Evolutionary conservation across 2,797 vertebrate species (phyloP), one percentile per base, ranked within the genome.

Genomic region (Acrossocheilus fasciatus): DNA sequence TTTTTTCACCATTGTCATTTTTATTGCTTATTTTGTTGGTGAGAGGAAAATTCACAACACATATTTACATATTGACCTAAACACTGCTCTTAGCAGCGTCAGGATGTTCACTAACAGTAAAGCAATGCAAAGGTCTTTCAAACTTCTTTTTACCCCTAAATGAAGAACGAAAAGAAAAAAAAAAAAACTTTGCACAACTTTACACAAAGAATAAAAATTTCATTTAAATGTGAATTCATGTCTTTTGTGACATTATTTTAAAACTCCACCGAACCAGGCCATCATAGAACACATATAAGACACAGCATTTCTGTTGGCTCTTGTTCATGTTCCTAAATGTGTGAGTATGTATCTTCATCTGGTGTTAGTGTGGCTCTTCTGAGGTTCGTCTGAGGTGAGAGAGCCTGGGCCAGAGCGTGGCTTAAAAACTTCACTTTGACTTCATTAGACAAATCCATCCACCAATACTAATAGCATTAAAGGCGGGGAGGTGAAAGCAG

Each of bases 361-460:
- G 47, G 18, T 9, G 4, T 69, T 47, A 45, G n/a, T 30, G 43
- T 30, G 17, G 45, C 26, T 81, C 20, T 47, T 39, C 45, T 59
- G 6, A 34, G 59, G 70, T 81, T 14, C 14, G 15, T 81, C 39
- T 26, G 34, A 82, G 45, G 68, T 54, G 66, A 76, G 59, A 62
- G 66, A 57, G 76, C 50, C 39, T 54, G 87, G 82, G 82, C 73
- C 72, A 72, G 86, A 78, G 30, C 26, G 11, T 70, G 69, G 43
- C 80, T 80, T 83, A 84, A 66, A 81, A 93, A 95, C 95, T 95
- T 95, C 92, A 91, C 90, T 84, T 91, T 93, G 95, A 96, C 95
- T 96, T 96, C 95, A 95, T 96, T 95, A 95, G 94, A 94, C 88
- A 95, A 95, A 96, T 96, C 93, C 93, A 91, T 89, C 92, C 92